Percentiles rank a stretch among this genome's conserved stretches.
These are phyloP conservation scores for Agelas oroides DNA, from an alignment of 37 sponge, comb jelly and placozoan genomes.

Conservation along the genomic window DNA sequence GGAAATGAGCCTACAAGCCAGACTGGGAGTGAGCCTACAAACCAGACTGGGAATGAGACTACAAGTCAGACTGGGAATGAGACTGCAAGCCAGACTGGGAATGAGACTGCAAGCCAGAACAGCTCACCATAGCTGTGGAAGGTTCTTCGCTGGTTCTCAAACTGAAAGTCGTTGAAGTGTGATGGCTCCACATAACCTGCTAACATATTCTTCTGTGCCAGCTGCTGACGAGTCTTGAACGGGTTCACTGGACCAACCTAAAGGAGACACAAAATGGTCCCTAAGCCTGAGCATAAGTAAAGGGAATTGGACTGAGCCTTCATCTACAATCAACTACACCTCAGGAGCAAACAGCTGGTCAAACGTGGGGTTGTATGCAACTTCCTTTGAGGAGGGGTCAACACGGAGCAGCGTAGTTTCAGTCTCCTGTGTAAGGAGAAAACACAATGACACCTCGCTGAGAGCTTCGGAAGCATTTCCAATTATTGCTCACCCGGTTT, in stretches of 20 bases:
- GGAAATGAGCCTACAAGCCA: too few species aligned
- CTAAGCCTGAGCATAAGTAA: too few species aligned
- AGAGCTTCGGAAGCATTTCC: too few species aligned
- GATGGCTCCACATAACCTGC: constrained; percentile 86
- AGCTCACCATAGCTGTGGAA: constrained; percentile 69
- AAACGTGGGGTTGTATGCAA: constrained; percentile 89
- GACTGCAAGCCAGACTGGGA: too few species aligned
- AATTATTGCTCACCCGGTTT: constrained; percentile 53
- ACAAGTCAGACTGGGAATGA: too few species aligned
- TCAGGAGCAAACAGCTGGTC: constrained; percentile 92
- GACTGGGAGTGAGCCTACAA: too few species aligned
- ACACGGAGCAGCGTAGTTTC: constrained; percentile 34
- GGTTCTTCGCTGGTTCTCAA: constrained; percentile 96
- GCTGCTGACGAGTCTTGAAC: constrained; percentile 82
- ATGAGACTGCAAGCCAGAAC: not conserved
- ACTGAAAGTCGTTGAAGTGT: constrained; percentile 90
- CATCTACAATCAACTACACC: too few species aligned
- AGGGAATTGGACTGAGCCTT: not conserved
- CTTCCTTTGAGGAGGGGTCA: constrained; percentile 75
- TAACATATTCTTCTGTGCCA: constrained; percentile 90
- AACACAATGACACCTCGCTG: not conserved
- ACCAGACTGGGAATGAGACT: too few species aligned
- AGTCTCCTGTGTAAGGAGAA: constrained; percentile 62
- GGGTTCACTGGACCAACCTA: constrained; percentile 95
- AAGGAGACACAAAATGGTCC: too few species aligned